A percentile compares a stretch with the other conserved stretches of the same genome.
These are phyloP conservation scores for Drosophila athabasca DNA, from an alignment of 1,140 invertebrate species.

Conservation along the genomic window DNA sequence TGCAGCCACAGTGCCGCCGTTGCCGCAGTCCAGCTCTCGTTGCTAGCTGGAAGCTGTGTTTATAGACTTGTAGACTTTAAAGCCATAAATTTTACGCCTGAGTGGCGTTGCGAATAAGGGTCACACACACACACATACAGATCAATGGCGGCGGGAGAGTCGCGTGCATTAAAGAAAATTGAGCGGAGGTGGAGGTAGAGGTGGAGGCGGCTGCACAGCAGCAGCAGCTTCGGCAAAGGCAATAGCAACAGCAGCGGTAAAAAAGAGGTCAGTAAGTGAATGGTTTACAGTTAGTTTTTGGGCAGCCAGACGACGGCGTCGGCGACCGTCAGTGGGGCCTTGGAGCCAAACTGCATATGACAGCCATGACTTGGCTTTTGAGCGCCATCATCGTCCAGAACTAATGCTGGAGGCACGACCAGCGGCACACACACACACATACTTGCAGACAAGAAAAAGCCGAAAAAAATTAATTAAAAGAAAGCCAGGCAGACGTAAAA, in stretches of 20 bases:
- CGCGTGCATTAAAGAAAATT: conserved; percentile 79
- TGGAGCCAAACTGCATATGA: conserved; percentile 65
- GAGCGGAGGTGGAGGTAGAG: conserved; percentile 33
- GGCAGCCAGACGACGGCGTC: conserved; percentile 32
- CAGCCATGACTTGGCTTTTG: conserved; percentile 70
- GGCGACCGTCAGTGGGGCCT: no score
- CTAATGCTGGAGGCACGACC: conserved; percentile 61
- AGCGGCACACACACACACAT: conserved; percentile 20
- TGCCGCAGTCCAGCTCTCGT: conserved; percentile 5
- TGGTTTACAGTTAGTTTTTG: conserved; percentile 80
- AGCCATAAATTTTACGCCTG: conserved; percentile 81
- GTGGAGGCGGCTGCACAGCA: conserved; percentile 28
- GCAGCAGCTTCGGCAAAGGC: background rate
- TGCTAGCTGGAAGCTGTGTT: conserved; percentile 78
- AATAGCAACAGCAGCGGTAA: conserved; percentile 20
- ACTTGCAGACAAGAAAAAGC: conserved; percentile 1
- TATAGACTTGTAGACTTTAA: conserved; percentile 79
- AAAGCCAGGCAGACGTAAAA: conserved; percentile 68
- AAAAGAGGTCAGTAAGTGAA: conserved; percentile 80
- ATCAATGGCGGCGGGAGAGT: conserved; percentile 48
- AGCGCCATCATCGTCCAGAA: conserved; percentile 57
- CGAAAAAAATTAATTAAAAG: conserved; percentile 72
- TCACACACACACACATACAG: conserved; percentile 61
- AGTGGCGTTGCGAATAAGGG: conserved; percentile 79
- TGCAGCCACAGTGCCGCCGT: conserved; percentile 28